Evolutionary conservation across 2,113 vertebrate genomes (phyloP).

Genomic region (Protobothrops flavoviridis): DNA sequence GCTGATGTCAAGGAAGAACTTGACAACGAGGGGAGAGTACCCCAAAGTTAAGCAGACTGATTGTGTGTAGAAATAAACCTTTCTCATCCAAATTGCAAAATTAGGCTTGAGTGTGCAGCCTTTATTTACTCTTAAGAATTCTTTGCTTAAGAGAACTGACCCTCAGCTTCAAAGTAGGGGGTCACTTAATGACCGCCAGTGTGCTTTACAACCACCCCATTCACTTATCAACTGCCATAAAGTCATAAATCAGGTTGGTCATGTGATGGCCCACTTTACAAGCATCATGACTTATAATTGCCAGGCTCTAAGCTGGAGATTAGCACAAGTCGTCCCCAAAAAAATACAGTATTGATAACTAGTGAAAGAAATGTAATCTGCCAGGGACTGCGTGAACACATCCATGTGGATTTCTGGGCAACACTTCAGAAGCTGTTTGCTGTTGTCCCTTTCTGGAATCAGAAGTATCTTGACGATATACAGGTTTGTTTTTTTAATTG

Average conservation of each 20-base stretch:
- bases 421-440: background rate
- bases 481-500: background rate
- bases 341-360: background rate
- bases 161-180: background rate
- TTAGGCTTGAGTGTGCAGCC: background rate
- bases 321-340: background rate
- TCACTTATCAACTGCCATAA: background rate
- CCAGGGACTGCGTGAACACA: background rate
- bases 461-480: background rate
- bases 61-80: background rate
- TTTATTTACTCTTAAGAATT: background rate
- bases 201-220: background rate
- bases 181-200: background rate
- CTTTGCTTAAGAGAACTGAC: background rate
- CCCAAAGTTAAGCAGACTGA: background rate
- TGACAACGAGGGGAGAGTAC: background rate
- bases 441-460: background rate
- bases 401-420: background rate
- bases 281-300: background rate
- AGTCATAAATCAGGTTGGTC: background rate
- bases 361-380: background rate
- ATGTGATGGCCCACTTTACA: background rate
- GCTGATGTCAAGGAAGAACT: constrained; percentile 43
- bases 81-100: constrained; percentile 4
- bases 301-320: background rate